phyloP scores from a whole-genome alignment of 2,797 vertebrate species.

The Nyctalus aviator region DNA sequence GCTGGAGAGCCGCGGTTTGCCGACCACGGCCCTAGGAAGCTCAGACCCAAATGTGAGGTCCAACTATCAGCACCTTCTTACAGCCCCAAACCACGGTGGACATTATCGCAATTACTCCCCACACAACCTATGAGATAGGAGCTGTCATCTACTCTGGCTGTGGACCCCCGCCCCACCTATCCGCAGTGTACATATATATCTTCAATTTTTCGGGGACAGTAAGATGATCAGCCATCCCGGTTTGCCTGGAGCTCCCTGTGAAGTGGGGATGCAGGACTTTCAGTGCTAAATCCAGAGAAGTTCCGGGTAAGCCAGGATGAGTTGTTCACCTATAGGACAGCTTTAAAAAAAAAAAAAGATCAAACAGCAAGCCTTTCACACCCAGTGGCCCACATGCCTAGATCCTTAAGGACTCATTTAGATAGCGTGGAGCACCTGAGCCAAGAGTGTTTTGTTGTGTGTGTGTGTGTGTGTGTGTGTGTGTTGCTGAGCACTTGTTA shows the following conservation, averaged over 20 bases:
- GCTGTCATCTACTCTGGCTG: fast-evolving
- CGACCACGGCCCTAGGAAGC: not conserved
- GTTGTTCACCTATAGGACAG: not conserved
- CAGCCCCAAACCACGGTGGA: not conserved
- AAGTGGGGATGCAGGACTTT: fast-evolving
- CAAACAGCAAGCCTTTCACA: not conserved
- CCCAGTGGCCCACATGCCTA: not conserved
- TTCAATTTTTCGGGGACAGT: fast-evolving
- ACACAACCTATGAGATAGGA: not conserved
- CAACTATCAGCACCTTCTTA: not conserved
- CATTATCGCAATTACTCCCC: not conserved
- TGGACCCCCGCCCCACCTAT: not conserved
- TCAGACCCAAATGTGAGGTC: not conserved
- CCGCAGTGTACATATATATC: fast-evolving
- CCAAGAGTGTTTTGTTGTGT: not conserved
- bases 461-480: no score
- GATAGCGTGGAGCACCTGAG: not conserved
- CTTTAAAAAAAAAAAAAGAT: not conserved
- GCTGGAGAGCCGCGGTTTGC: no score
- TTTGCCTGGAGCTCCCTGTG: not conserved
- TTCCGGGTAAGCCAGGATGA: not conserved
- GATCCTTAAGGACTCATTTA: not conserved
- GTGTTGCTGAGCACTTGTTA: not conserved
- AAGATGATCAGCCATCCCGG: not conserved
- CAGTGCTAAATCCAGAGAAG: not conserved